phyloP scores from a whole-genome alignment of 2,797 vertebrate species.

The Parauchenoglanis punctatus region DNA sequence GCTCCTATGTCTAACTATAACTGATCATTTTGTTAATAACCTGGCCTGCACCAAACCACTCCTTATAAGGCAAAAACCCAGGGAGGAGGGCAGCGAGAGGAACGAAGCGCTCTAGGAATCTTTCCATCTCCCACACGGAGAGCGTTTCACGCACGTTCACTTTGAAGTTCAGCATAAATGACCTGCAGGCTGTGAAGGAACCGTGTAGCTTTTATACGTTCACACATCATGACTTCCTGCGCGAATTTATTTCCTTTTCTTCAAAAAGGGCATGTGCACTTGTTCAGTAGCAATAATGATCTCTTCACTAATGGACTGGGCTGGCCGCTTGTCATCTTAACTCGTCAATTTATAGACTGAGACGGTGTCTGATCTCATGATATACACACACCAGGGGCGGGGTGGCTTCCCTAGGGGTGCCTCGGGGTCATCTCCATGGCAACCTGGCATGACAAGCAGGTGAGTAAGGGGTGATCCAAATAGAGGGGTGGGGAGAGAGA shows the following conservation, averaged over 20 bases:
- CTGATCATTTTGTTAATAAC: background rate
- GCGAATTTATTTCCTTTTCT: background rate
- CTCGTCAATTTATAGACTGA: background rate
- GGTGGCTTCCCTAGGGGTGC: background rate
- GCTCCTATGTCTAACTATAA: constrained; percentile 42
- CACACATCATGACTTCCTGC: background rate
- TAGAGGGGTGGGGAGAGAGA: background rate
- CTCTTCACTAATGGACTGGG: background rate
- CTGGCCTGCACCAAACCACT: background rate
- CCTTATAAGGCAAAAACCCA: constrained; percentile 30
- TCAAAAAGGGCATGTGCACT: background rate
- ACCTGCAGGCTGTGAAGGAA: background rate
- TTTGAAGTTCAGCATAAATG: background rate
- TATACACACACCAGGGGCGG: background rate
- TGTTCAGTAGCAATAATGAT: background rate
- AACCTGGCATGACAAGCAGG: constrained; percentile 49
- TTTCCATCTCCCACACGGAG: constrained; percentile 6
- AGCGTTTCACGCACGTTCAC: constrained; percentile 11
- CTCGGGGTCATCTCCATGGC: background rate
- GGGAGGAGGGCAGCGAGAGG: background rate
- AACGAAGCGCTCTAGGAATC: background rate
- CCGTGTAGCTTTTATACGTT: background rate
- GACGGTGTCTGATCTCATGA: background rate
- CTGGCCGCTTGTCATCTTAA: background rate
- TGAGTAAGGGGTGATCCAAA: background rate